These are phyloP conservation scores for Scaptomyza hsui DNA, from an alignment of 1,140 invertebrate genomes.

Conservation along the genomic window DNA sequence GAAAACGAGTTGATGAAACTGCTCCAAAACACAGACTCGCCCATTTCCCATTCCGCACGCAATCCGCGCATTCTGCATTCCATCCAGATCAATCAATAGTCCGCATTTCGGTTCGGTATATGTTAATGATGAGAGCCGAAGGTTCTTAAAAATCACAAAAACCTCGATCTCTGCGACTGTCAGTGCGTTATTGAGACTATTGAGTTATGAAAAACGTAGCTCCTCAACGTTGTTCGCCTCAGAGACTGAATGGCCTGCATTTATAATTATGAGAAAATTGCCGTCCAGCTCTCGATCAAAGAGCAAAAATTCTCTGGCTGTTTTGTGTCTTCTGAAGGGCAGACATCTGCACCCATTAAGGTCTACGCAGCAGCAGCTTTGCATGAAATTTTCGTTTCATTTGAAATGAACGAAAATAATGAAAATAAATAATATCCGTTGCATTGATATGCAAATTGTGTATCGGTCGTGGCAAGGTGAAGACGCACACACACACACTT, in stretches of 20 bases:
- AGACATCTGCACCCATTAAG: constrained; percentile 52
- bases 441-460: constrained; percentile 57
- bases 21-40: constrained; percentile 37
- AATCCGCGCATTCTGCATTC: constrained; percentile 3
- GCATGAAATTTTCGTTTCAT: constrained; percentile 57
- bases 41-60: constrained; percentile 20
- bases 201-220: constrained; percentile 51
- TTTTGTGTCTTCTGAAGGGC: not conserved
- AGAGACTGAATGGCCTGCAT: constrained; percentile 45
- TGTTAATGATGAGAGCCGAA: constrained; percentile 35
- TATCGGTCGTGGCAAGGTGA: constrained; percentile 43
- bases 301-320: too few species aligned
- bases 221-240: constrained; percentile 15
- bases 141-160: constrained; percentile 3
- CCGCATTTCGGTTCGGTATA: constrained; percentile 6
- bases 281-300: constrained; percentile 9
- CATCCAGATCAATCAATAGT: constrained; percentile 48
- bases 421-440: constrained; percentile 64
- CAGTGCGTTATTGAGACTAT: constrained; percentile 52
- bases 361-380: constrained; percentile 38
- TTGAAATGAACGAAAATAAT: constrained; percentile 55
- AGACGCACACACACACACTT: constrained; percentile 16
- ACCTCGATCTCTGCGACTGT: constrained; percentile 40
- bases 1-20: constrained; percentile 55
- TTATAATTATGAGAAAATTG: constrained; percentile 58